Conservation (phyloP, 2,113 vertebrate species). For the Pelvicachromis taeniatus region DNA sequence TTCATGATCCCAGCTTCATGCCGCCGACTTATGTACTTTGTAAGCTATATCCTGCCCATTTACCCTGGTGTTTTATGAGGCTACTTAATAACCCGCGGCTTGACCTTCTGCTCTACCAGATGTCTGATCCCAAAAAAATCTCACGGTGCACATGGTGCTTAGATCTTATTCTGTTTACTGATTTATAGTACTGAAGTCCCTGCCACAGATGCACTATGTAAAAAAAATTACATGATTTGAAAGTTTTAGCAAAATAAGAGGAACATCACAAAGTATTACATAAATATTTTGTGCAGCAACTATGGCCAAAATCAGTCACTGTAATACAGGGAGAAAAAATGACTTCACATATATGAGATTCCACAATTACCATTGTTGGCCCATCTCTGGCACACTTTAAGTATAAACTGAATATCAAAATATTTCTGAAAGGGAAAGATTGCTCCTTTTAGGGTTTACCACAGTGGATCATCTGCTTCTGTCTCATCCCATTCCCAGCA, state of each 20-base stretch:
- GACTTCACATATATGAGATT: background rate
- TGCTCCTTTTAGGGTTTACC: background rate
- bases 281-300: background rate
- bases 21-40: background rate
- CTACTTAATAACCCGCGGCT: conserved; percentile 36
- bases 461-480: background rate
- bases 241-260: background rate
- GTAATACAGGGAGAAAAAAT: background rate
- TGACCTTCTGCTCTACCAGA: conserved; percentile 45
- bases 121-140: conserved; percentile 49
- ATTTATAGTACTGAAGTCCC: background rate
- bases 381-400: background rate
- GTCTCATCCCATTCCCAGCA: background rate
- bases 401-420: background rate
- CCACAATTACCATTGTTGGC: background rate
- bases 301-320: background rate
- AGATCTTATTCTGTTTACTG: conserved; percentile 19
- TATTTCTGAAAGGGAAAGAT: background rate
- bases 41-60: conserved; percentile 16
- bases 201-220: background rate
- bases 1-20: conserved; percentile 8
- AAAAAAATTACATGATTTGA: background rate
- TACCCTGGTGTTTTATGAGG: conserved; percentile 29
- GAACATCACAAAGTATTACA: background rate
- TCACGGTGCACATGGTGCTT: background rate